Evolutionary conservation across 2,888 invertebrate species (phyloP), one percentile per base, ranked within the genome.

Genomic region (Tromatobia lineatoria): DNA sequence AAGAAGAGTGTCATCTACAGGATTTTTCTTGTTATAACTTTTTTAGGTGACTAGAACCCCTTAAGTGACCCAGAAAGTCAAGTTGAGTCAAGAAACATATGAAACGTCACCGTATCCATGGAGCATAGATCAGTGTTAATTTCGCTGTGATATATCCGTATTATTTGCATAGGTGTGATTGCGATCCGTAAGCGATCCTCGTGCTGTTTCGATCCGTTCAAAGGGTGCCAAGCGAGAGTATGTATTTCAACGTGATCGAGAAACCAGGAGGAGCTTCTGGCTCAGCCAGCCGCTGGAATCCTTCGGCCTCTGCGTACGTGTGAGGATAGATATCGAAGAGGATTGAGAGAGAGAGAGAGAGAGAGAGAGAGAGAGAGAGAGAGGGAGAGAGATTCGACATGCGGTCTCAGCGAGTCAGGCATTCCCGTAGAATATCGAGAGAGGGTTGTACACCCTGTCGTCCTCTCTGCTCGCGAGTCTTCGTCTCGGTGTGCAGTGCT

Each of bases 381-480:
- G 29, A 54, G 59, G 23, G 70, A 29, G 29, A 20, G 18, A 20
- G 71, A 66, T 45, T 45, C 64, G 45, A 66, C 34, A 15, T 25
- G 38, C 77, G 67, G 18, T 77, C 73, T 42, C 61, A 50, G 77
- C 77, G 73, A 50, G 59, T 59, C 73, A 52, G 77, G 25, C 57
- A 78, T 82, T 73, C 82, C 82, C 42, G 42, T 13, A 25, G 66
- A 61, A 81, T 70, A 61, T 75, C 70, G 52, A 52, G 47, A 52
- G 64, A 52, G 70, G 50, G 25, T 38, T 3, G 69, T 45, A 29
- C 25, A 38, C n/a, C 50, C 8, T n/a, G 7, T 61, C 64, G 20
- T n/a, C 29, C 52, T 18, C 54, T n/a, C 13, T 47, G 2, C 20
- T 23, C 20, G 42, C 45, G 57, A 67, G 61, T 61, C 78, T 52